Conservation (phyloP, 2,888 invertebrate species). For the Spodoptera exigua region DNA sequence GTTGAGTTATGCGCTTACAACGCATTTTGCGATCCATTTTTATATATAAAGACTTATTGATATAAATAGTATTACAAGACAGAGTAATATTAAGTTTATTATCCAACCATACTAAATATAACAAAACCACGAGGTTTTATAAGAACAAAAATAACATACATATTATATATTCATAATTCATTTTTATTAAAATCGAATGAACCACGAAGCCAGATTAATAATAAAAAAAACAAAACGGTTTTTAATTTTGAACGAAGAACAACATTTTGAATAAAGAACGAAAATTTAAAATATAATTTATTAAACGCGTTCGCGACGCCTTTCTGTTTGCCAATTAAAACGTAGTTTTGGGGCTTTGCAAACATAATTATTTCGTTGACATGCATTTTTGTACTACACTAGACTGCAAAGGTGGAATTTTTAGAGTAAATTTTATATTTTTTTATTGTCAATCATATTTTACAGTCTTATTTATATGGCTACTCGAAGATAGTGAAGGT, state of each 20-base stretch:
- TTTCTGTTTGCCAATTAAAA: conserved; percentile 35
- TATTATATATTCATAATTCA: neutral
- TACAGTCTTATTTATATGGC: no score
- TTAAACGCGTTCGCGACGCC: conserved; percentile 17
- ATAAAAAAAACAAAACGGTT: conserved; percentile 20
- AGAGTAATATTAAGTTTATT: no score
- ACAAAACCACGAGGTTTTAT: neutral
- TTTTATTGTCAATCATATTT: no score
- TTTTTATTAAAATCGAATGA: neutral
- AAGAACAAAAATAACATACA: neutral
- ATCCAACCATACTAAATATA: neutral
- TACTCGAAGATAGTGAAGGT: no score
- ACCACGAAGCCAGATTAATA: conserved; percentile 6
- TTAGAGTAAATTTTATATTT: no score
- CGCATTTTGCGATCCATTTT: no score
- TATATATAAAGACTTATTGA: no score
- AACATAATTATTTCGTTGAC: conserved; percentile 15
- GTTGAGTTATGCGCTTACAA: no score
- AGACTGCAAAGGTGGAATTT: neutral
- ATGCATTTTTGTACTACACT: neutral
- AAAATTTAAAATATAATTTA: conserved; percentile 31
- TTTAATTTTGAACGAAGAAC: conserved; percentile 18
- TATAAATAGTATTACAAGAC: no score
- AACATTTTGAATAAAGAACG: conserved; percentile 5
- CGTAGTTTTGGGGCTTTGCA: conserved; percentile 27